phyloP scores from a whole-genome alignment of 2,797 vertebrate species.

The Aplochiton taeniatus region DNA sequence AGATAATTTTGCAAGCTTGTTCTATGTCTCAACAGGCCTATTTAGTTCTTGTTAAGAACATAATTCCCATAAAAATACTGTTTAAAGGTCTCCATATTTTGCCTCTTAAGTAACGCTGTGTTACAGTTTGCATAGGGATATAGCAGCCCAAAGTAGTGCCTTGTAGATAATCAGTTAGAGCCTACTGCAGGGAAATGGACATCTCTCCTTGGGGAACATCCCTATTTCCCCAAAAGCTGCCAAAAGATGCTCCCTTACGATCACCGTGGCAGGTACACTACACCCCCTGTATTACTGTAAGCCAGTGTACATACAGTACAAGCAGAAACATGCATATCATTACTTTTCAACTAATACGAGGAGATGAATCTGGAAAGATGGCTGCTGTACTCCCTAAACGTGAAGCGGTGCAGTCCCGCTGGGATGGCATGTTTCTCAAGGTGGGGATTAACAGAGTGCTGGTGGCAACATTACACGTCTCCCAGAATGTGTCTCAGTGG shows the following conservation, averaged over 20 bases:
- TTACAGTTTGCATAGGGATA: constrained; percentile 13
- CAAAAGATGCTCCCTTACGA: constrained; percentile 53
- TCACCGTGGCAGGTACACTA: constrained; percentile 70
- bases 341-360: constrained; percentile 67
- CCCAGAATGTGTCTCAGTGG: constrained; percentile 44
- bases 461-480: constrained; percentile 57
- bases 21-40: constrained; percentile 8
- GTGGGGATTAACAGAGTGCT: constrained; percentile 63
- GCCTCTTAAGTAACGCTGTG: not conserved
- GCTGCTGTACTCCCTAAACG: constrained; percentile 63
- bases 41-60: not conserved
- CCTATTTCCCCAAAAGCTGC: constrained; percentile 45
- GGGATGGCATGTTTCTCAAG: constrained; percentile 55
- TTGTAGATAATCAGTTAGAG: constrained; percentile 35
- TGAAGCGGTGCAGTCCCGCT: constrained; percentile 59
- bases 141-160: constrained; percentile 20
- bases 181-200: constrained; percentile 45
- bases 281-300: constrained; percentile 56
- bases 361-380: constrained; percentile 52
- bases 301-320: constrained; percentile 63
- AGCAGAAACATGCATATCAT: constrained; percentile 41
- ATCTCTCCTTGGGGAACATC: constrained; percentile 37
- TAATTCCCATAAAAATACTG: not conserved
- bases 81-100: not conserved
- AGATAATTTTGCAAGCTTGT: not conserved